Evolutionary conservation across 2,113 vertebrate species (phyloP).

Genomic region (Ceratotherium simum): DNA sequence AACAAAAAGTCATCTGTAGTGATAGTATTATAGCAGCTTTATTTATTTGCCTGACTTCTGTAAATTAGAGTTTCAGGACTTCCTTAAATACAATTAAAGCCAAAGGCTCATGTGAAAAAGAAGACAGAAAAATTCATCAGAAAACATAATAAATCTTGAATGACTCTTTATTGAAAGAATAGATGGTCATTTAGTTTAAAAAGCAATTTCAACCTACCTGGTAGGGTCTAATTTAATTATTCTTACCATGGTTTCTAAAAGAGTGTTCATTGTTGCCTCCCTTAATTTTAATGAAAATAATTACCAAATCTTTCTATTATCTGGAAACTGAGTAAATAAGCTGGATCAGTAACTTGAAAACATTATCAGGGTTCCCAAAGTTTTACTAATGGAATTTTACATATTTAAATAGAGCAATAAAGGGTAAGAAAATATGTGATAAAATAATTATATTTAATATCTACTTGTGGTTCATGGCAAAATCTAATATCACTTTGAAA

Average conservation of each 20-base stretch:
- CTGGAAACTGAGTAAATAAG: slow-evolving; percentile 48
- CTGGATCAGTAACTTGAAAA: slow-evolving; percentile 42
- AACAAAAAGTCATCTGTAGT: not conserved
- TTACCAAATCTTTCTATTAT: slow-evolving; percentile 41
- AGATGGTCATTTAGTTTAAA: slow-evolving; percentile 22
- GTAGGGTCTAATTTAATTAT: slow-evolving; percentile 53
- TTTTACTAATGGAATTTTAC: not conserved
- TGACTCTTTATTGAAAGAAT: not conserved
- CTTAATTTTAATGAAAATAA: slow-evolving; percentile 63
- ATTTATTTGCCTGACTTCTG: not conserved
- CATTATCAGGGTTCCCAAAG: not conserved
- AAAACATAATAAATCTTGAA: slow-evolving; percentile 10
- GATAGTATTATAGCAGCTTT: not conserved
- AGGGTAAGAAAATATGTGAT: not conserved
- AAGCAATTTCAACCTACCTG: slow-evolving; percentile 24
- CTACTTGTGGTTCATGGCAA: not conserved
- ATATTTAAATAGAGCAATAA: slow-evolving; percentile 42
- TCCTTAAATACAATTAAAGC: not conserved
- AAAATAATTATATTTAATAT: slow-evolving; percentile 33
- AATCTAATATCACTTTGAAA: slow-evolving; percentile 26
- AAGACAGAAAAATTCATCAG: not conserved
- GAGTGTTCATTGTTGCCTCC: slow-evolving; percentile 19
- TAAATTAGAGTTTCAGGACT: slow-evolving; percentile 3
- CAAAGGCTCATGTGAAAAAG: slow-evolving; percentile 6
- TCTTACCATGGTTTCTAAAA: slow-evolving; percentile 44